Evolutionary conservation across 2,113 vertebrate species (phyloP).

Genomic region (Dermatemys mawii): DNA sequence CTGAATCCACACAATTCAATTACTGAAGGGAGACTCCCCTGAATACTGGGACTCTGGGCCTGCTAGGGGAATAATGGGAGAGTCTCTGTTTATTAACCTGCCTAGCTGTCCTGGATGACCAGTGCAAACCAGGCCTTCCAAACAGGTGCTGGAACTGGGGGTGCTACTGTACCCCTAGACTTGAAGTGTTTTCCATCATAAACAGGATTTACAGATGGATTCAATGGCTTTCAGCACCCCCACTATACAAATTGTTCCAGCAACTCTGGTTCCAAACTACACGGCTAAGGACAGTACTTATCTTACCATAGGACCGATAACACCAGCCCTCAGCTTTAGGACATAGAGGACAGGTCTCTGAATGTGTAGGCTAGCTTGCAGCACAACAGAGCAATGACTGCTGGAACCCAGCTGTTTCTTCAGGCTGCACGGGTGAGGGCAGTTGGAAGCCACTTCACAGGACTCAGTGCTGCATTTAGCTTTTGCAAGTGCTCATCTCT

Average conservation of each 20-base stretch:
- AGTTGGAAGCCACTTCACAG: rapidly evolving
- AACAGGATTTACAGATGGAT: too few relatives aligned
- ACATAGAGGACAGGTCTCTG: not conserved
- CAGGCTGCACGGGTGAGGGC: rapidly evolving
- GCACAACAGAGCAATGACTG: rapidly evolving
- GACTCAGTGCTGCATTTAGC: not conserved
- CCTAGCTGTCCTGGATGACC: not conserved
- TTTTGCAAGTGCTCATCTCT: not conserved
- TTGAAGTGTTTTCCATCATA: too few relatives aligned
- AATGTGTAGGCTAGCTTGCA: rapidly evolving
- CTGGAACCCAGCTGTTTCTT: not conserved
- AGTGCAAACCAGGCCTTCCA: not conserved
- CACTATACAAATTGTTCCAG: too few relatives aligned
- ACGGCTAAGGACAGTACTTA: not conserved
- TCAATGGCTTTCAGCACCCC: too few relatives aligned
- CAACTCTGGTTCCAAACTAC: not conserved
- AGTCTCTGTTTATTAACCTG: not conserved
- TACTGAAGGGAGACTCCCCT: not conserved
- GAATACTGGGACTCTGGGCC: not conserved
- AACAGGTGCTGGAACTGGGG: not conserved
- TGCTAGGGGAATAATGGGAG: not conserved
- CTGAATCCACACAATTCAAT: not conserved
- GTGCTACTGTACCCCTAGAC: too few relatives aligned
- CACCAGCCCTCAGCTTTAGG: not conserved
- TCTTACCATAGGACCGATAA: not conserved